Base-by-base conservation (phyloP, 2,113 vertebrate genomes). In the Prochilodus magdalenae region DNA sequence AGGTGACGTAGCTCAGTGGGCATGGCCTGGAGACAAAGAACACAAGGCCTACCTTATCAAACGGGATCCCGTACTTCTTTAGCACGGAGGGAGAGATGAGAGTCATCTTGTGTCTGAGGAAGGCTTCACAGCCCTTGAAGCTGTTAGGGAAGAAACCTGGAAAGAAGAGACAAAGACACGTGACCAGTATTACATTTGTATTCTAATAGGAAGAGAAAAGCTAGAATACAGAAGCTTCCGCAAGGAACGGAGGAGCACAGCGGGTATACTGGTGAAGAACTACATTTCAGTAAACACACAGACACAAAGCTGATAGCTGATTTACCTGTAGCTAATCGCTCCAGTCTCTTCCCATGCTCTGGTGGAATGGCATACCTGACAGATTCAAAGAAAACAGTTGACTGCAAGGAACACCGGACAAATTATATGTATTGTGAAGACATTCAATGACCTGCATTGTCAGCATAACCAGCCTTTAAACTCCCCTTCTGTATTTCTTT, bases 81-180 rank as follows among this genome's bases (percentile, higher is more conserved):
- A 99, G 88, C 86, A 98, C 90, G 55, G 95, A 97, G 0, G 98
- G 98, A 73, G 98, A 99, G 87, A 99, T 98, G 67, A 99, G 92
- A 76, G 96, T 98, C 97, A 99, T 99, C 94, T 99, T 99, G 90
- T 99, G 98, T 84, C 98, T 95, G 83, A 99, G 96, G 93, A 99
- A 99, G 78, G 98, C 97, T 89, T 97, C 95, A 88, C 98, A 99
- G 2, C 95, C 95, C 90, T 98, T 96, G 83, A 94, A 96, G 85
- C 95, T 98, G 89, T 94, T 97, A 5, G 97, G 96, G 83, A 99
- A 99, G 91, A 99, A 98, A 53, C 97, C 98, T 99, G 49, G 14
- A 59, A 60, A 4, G 67, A 22, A 82, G 65, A 24, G 36, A 70
- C 22, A 66, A 15, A 62, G 20, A 69, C 20, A 75, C 24, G 1